These are phyloP conservation scores for Chiloscyllium punctatum DNA, from an alignment of 2,797 vertebrate genomes.

Conservation along the genomic window DNA sequence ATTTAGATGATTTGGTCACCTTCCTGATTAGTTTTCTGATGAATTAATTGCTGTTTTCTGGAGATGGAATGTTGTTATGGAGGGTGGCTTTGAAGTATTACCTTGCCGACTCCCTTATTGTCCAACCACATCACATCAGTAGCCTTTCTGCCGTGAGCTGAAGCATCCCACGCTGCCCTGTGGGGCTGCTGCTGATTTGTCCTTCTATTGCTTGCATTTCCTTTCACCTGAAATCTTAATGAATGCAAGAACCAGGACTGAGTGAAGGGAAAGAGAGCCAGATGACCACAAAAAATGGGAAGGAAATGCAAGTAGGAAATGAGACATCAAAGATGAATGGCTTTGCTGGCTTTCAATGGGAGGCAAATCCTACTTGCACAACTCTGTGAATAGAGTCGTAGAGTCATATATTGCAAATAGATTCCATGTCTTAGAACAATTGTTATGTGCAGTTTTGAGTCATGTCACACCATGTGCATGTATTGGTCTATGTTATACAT, in stretches of 20 bases:
- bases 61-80: not conserved
- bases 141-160: slow-evolving; percentile 8
- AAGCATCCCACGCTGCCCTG: slow-evolving; percentile 22
- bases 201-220: slow-evolving; percentile 11
- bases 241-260: not conserved
- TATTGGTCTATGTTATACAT: not conserved
- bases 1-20: not conserved
- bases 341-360: not conserved
- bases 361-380: not conserved
- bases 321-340: not conserved
- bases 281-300: not conserved
- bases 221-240: not conserved
- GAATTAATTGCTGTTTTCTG: not conserved
- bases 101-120: not conserved
- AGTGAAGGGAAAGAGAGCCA: not conserved
- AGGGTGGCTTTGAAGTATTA: slow-evolving; percentile 1
- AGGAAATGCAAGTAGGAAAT: not conserved
- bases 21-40: not conserved
- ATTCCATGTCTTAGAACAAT: not conserved
- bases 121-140: slow-evolving; percentile 7
- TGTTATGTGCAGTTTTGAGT: not conserved
- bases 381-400: not conserved
- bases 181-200: slow-evolving; percentile 21
- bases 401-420: not conserved
- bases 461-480: not conserved